Percentiles rank a stretch among this genome's conserved stretches.
Conservation (phyloP, 2,113 vertebrate genomes). For the Odontophorus gujanensis region DNA sequence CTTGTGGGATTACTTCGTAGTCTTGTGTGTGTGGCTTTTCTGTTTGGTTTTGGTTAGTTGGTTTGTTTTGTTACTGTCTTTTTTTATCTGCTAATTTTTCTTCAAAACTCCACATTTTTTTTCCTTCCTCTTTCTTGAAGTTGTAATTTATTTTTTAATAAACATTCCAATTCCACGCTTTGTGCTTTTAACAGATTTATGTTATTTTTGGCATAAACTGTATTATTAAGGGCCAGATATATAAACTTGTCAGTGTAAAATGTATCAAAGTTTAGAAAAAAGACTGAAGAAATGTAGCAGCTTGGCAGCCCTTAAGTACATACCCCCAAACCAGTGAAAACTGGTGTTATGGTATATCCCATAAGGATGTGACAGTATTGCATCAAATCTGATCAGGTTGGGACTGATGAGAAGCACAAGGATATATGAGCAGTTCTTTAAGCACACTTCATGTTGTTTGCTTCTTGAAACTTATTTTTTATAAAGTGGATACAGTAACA, state of each 20-base stretch:
- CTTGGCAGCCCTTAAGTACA: background rate
- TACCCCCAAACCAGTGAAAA: background rate
- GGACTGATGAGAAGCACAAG: background rate
- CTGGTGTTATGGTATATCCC: background rate
- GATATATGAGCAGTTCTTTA: background rate
- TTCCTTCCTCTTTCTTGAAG: background rate
- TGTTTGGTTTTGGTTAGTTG: background rate
- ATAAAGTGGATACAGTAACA: background rate
- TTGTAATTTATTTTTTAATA: too few species aligned
- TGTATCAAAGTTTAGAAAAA: background rate
- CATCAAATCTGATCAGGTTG: background rate
- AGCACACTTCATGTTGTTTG: background rate
- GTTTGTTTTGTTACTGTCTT: background rate
- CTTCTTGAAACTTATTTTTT: slow-evolving; percentile 19
- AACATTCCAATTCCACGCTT: background rate
- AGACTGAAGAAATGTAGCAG: background rate
- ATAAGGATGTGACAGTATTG: background rate
- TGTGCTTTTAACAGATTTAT: background rate
- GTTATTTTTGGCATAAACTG: background rate
- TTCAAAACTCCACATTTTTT: background rate
- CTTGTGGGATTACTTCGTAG: background rate
- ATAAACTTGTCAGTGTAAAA: too few species aligned
- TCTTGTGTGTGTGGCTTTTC: background rate
- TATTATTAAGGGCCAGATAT: background rate
- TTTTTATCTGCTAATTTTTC: background rate